These are phyloP conservation scores for Melanerpes aurifrons DNA, from an alignment of 2,113 vertebrate species.

Conservation along the genomic window DNA sequence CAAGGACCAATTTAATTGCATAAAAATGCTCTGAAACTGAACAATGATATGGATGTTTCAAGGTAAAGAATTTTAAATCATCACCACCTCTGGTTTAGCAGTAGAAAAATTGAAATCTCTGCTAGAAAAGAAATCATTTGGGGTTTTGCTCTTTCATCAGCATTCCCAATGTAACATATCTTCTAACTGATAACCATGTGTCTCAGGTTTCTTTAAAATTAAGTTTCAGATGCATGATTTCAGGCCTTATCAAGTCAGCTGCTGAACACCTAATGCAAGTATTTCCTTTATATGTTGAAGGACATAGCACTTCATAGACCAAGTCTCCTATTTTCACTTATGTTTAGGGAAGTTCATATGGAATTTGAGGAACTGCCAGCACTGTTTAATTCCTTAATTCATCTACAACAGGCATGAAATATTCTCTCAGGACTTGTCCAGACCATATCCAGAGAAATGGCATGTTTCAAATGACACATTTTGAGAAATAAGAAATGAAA, in stretches of 20 bases:
- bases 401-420: no score
- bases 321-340: not conserved
- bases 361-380: not conserved
- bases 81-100: not conserved
- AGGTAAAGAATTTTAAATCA: not conserved
- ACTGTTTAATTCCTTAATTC: no score
- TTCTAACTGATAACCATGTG: not conserved
- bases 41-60: not conserved
- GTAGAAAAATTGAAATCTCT: slow-evolving; percentile 24
- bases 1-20: not conserved
- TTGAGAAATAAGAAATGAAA: no score
- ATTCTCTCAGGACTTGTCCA: no score
- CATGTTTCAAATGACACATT: no score
- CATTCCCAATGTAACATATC: not conserved
- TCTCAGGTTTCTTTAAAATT: slow-evolving; percentile 41
- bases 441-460: no score
- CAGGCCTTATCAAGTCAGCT: not conserved
- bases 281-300: not conserved
- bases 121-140: not conserved
- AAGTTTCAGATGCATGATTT: slow-evolving; percentile 4
- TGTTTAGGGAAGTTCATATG: not conserved
- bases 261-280: not conserved
- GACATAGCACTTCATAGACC: not conserved
- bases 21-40: not conserved
- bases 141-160: slow-evolving; percentile 6